phyloP scores from a whole-genome alignment of 1,140 invertebrate species.

The Panagrolaimus sp. region DNA sequence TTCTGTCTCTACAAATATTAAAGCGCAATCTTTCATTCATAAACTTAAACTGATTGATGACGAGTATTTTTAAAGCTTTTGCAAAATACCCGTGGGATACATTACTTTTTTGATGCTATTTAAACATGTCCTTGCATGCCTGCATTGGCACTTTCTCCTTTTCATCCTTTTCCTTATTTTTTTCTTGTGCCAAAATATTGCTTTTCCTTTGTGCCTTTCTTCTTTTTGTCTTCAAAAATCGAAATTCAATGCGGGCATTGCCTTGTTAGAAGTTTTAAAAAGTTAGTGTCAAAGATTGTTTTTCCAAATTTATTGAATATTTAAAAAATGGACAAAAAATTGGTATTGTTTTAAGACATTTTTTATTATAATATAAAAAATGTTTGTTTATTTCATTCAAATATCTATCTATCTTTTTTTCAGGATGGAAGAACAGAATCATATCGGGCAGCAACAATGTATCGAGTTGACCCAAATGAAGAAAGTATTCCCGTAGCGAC shows the following conservation, averaged over 20 bases:
- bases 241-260: conserved; percentile 4
- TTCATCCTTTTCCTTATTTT: not conserved
- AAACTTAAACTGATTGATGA: no score
- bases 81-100: no score
- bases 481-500: not conserved
- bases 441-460: conserved; percentile 9
- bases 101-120: not conserved
- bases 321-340: not conserved
- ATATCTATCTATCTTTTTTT: no score
- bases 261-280: conserved; percentile 1
- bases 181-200: not conserved
- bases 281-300: not conserved
- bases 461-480: not conserved
- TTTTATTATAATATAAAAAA: not conserved
- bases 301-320: not conserved
- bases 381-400: no score
- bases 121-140: not conserved
- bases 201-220: not conserved
- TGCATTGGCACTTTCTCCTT: not conserved
- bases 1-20: no score
- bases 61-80: no score
- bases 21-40: no score
- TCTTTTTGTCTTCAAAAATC: conserved; percentile 10
- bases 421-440: conserved; percentile 11
- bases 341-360: not conserved